phyloP scores from a whole-genome alignment of 2,113 vertebrate genomes.

The Nothoprocta perdicaria region DNA sequence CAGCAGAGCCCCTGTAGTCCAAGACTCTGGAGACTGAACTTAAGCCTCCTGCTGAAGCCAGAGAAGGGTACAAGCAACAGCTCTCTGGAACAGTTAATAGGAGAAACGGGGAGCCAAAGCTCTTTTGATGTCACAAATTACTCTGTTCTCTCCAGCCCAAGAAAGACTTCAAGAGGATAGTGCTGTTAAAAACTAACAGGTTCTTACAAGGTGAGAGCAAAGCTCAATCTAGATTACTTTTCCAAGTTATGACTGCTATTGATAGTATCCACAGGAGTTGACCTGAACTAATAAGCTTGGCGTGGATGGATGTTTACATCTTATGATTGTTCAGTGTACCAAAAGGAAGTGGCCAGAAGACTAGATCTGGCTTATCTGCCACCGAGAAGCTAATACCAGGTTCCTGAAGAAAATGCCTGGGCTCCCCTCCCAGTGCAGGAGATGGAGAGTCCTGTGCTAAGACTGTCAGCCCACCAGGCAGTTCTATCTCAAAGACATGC shows the following conservation, averaged over 20 bases:
- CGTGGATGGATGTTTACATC: background rate
- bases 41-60: background rate
- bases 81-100: background rate
- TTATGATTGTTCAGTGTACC: background rate
- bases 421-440: background rate
- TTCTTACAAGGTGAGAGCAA: background rate
- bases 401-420: background rate
- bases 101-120: background rate
- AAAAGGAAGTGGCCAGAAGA: background rate
- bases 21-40: background rate
- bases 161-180: background rate
- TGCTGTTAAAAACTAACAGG: background rate
- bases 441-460: background rate
- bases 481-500: background rate
- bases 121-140: background rate
- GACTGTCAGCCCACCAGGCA: background rate
- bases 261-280: background rate
- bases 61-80: background rate
- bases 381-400: background rate
- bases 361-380: background rate
- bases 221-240: background rate
- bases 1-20: fast-evolving
- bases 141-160: background rate
- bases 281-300: background rate
- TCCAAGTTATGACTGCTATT: background rate